phyloP scores from a whole-genome alignment of 2,888 invertebrate genomes.

The Tetranychus piercei region DNA sequence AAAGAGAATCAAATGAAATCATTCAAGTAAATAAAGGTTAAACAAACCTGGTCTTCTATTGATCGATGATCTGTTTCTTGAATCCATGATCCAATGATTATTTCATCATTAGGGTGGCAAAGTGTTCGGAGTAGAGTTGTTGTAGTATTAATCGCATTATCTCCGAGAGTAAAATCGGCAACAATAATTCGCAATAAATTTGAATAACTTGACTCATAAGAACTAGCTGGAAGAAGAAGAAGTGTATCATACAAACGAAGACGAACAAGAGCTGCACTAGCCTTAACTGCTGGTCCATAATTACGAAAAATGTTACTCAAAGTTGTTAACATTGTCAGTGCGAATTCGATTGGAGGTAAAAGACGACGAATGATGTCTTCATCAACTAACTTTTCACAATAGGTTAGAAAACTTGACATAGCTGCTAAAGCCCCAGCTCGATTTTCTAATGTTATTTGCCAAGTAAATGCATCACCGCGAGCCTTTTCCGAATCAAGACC shows the following conservation, averaged over 20 bases:
- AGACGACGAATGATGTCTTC: constrained; percentile 78
- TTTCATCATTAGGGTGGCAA: constrained; percentile 71
- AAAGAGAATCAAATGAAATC: too few species aligned
- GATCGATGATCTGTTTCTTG: constrained; percentile 89
- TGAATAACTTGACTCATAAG: constrained; percentile 66
- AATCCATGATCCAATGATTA: constrained; percentile 80
- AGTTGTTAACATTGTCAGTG: constrained; percentile 77
- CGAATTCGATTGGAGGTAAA: constrained; percentile 78
- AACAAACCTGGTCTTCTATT: constrained; percentile 79
- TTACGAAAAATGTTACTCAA: constrained; percentile 63
- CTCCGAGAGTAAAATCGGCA: constrained; percentile 81
- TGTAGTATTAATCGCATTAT: constrained; percentile 77
- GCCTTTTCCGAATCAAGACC: constrained; percentile 92
- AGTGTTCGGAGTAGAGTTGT: constrained; percentile 60
- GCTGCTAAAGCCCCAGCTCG: constrained; percentile 88
- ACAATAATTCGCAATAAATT: constrained; percentile 70
- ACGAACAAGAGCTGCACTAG: constrained; percentile 78
- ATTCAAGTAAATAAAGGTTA: background rate
- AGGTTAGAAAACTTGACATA: constrained; percentile 73
- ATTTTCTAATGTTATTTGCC: constrained; percentile 92
- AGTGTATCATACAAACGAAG: constrained; percentile 77
- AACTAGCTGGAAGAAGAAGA: constrained; percentile 52
- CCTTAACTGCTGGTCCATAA: constrained; percentile 78
- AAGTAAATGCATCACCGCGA: constrained; percentile 91
- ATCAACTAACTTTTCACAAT: constrained; percentile 72